A percentile compares a stretch with the other conserved stretches of the same genome.
Conservation (phyloP, 2,113 vertebrate genomes). For the Upupa epops region DNA sequence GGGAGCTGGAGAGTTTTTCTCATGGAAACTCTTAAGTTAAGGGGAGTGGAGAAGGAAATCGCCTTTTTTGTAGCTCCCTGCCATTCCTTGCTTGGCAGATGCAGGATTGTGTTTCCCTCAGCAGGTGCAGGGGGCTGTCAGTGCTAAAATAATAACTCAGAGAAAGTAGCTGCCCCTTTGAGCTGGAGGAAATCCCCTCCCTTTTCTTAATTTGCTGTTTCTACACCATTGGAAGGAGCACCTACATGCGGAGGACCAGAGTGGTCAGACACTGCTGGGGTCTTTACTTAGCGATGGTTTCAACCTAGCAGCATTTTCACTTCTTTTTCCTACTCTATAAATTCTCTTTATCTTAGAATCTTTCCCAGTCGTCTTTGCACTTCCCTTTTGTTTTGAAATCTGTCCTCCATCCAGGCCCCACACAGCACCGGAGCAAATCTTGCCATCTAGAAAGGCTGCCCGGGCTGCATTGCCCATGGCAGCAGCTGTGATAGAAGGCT, state of each 20-base stretch:
- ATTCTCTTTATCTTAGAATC: neutral
- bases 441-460: neutral
- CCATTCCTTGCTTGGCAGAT: neutral
- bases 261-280: neutral
- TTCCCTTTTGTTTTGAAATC: neutral
- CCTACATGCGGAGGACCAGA: neutral
- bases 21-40: neutral
- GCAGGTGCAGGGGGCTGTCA: neutral
- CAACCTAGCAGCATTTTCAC: too few relatives aligned
- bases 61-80: neutral
- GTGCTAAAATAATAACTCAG: neutral
- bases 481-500: neutral
- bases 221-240: rapidly evolving
- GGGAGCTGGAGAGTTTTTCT: neutral
- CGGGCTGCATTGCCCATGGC: neutral
- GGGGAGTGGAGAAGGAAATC: neutral
- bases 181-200: neutral
- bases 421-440: neutral
- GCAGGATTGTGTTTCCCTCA: neutral
- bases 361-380: neutral
- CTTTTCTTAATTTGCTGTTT: neutral
- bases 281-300: neutral
- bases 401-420: neutral
- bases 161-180: neutral
- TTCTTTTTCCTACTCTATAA: neutral